These are phyloP conservation scores for Anhinga rufa DNA, from an alignment of 2,113 vertebrate species.

Conservation along the genomic window DNA sequence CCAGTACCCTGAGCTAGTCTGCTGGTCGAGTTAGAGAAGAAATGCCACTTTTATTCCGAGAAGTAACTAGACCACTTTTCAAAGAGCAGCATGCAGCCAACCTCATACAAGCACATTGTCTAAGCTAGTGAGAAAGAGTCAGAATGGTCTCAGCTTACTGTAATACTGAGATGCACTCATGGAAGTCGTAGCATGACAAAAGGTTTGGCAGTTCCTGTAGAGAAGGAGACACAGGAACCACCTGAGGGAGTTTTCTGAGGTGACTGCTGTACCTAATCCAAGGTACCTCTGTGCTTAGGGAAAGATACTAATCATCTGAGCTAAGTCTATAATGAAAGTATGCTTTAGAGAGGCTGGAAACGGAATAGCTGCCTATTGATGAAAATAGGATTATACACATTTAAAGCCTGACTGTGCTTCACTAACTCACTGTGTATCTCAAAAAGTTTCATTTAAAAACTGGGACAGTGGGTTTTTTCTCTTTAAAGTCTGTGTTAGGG, in stretches of 20 bases:
- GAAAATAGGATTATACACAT: neutral
- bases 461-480: neutral
- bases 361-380: neutral
- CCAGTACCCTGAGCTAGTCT: neutral
- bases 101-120: neutral
- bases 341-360: neutral
- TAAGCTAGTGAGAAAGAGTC: neutral
- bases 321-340: neutral
- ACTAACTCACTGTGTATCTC: neutral
- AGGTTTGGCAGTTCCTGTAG: neutral
- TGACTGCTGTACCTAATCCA: neutral
- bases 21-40: neutral
- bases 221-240: neutral
- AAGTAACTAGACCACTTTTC: neutral
- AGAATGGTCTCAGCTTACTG: neutral
- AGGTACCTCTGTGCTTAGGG: neutral
- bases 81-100: neutral
- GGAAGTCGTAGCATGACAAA: neutral
- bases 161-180: neutral
- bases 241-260: neutral
- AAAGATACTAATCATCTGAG: neutral
- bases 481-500: neutral
- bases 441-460: neutral
- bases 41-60: neutral
- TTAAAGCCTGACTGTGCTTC: neutral